Evolutionary conservation across 2,888 invertebrate species (phyloP), one percentile per base, ranked within the genome.

Genomic region (Hemaris fuciformis): DNA sequence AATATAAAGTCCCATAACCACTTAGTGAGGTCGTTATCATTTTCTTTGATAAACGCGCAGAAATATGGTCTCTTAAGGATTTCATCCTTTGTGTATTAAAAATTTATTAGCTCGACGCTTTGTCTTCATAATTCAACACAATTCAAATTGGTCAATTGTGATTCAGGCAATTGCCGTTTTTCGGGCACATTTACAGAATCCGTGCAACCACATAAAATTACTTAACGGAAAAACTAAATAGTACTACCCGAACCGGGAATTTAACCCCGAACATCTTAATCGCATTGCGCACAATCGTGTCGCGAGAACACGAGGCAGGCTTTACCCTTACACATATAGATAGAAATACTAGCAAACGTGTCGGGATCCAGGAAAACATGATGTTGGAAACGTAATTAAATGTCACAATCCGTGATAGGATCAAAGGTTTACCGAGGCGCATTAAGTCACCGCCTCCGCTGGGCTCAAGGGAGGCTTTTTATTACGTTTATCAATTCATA

Each of bases 301-400:
- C n/a, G n/a, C n/a, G n/a, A n/a, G n/a, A n/a, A n/a, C n/a, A n/a
- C n/a, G n/a, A n/a, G n/a, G n/a, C n/a, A n/a, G n/a, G n/a, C n/a
- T n/a, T n/a, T n/a, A n/a, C n/a, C n/a, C n/a, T n/a, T n/a, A 38
- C 38, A 38, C 13, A 3, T 10, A n/a, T 3, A 13, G 3, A n/a
- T 38, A n/a, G 38, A 38, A 38, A 38, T 38, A 38, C 38, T 38
- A n/a, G 38, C 38, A n/a, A 38, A 38, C 38, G n/a, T 38, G 38
- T n/a, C 10, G n/a, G 13, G 4, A 38, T n/a, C 38, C n/a, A 4
- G 38, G 34, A 61, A 56, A 66, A 60, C 63, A 66, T 75, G 66
- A 75, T 66, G 64, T 66, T 61, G 68, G 67, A 66, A 68, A 72
- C 67, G 75, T 76, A 75, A 76, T 76, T 76, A 76, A 75, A 76